A percentile compares a stretch with the other conserved stretches of the same genome.
Evolutionary conservation across 1,140 invertebrate genomes (phyloP).

Genomic region (Medauroidea extradentata): DNA sequence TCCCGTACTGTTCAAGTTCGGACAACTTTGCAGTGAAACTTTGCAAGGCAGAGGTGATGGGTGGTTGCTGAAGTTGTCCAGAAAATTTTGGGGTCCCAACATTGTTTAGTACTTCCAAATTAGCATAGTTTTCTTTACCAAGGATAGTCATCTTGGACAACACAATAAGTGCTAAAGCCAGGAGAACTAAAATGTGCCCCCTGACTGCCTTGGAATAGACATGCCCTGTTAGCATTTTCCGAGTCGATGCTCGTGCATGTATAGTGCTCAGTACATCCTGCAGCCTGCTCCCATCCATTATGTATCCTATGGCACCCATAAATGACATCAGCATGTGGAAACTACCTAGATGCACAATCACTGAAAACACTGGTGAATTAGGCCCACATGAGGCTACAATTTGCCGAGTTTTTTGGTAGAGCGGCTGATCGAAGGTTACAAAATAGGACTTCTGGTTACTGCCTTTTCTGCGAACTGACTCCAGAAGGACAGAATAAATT

Average conservation of each 20-base stretch:
- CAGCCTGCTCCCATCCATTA: conserved; percentile 39
- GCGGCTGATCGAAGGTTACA: conserved; percentile 27
- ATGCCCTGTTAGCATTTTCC: conserved; percentile 40
- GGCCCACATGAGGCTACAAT: conserved; percentile 27
- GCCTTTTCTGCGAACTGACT: conserved; percentile 12
- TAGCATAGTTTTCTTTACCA: no score
- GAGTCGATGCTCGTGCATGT: conserved; percentile 30
- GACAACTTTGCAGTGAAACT: not conserved
- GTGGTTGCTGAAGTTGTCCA: not conserved
- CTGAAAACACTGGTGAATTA: conserved; percentile 10
- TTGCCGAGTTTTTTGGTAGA: conserved; percentile 43
- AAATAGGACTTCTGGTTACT: conserved; percentile 19
- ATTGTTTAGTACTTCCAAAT: no score
- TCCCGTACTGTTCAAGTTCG: not conserved
- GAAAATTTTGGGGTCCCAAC: no score
- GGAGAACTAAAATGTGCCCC: conserved; percentile 34
- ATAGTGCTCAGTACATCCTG: conserved; percentile 32
- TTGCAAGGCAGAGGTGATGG: not conserved
- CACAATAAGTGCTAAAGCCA: no score
- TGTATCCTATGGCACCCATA: conserved; percentile 35
- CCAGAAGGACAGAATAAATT: conserved; percentile 22
- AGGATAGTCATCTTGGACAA: no score
- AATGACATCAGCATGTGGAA: conserved; percentile 42
- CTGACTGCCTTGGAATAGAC: conserved; percentile 39
- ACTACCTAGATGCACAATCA: conserved; percentile 28